Base-by-base conservation (phyloP, 2,113 vertebrate genomes). In the Lophius piscatorius region DNA sequence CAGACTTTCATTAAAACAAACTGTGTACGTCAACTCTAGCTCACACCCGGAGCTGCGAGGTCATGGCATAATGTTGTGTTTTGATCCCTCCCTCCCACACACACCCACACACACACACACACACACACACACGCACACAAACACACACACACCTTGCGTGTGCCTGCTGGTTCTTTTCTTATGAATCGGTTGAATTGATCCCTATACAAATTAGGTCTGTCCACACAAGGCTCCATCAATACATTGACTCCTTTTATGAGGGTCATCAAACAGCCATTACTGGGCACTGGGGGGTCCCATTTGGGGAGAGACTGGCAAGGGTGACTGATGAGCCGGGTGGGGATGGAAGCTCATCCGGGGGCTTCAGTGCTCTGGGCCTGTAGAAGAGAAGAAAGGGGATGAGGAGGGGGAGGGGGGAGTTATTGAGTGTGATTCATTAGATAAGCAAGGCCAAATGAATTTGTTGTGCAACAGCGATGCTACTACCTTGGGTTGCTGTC, bases 221-320 rank as follows among this genome's bases (percentile, higher is more conserved):
- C 89, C 90, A 92, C 90, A 93, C 92, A 93, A 91, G 91, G 86
- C 82, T 85, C 74, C 88, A 75, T 96, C 95, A 91, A 98, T 96
- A 94, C 93, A 98, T 95, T 94, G 95, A 97, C 95, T 93, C 88
- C 90, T 93, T 93, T 95, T 95, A 96, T 95, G 94, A 97, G 94
- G 88, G 86, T 91, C 93, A 95, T 97, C 93, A 94, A 93, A 94
- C 92, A 94, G 88, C 93, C 93, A 96, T 97, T 95, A 94, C 92
- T 91, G 90, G 90, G 90, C 91, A 89, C 92, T 89, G 87, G 84
- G 82, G 80, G 89, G 87, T 90, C 90, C 92, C 92, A 63, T 86
- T 70, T 68, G 81, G 90, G 88, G 91, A 92, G 91, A 92, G 91
- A 87, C 89, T 91, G 91, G 90, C 87, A 89, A 88, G 87, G 89